Base-by-base conservation (phyloP, 2,797 vertebrate species). In the Rhinatrema bivittatum region DNA sequence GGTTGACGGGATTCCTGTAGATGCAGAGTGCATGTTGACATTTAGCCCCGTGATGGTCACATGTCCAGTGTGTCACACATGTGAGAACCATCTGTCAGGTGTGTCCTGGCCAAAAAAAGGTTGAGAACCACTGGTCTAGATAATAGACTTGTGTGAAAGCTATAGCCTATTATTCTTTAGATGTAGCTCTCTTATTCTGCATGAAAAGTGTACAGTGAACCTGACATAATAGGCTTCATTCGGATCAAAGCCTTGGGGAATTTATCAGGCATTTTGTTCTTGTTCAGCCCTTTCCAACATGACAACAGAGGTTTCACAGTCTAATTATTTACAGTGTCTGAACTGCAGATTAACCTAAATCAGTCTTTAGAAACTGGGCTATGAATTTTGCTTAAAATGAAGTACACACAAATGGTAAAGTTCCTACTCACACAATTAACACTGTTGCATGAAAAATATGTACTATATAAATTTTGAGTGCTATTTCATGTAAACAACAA, bases 111-210 rank as follows among this genome's bases (percentile, higher is more conserved):
- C n/a, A n/a, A n/a, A n/a, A n/a, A n/a, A n/a, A n/a, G n/a, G n/a
- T n/a, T n/a, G n/a, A n/a, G n/a, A n/a, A n/a, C n/a, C n/a, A n/a
- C n/a, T n/a, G n/a, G 6, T 16, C 28, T 46, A 37, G 42, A 35
- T 32, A 32, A n/a, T n/a, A n/a, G n/a, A n/a, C n/a, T n/a, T n/a
- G 9, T 5, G 2, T 16, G 26, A 2, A 20, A 36, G 52, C 28
- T 27, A 5, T 41, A 52, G 45, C 39, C 54, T n/a, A 1, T 21
- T 54, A 26, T 20, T 44, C 38, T 40, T 49, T 54, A 46, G 46
- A 54, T 10, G 3, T 17, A 28, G 20, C 43, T 2, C 23, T 44
- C 4, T 8, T 29, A 27, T 42, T 38, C 39, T 33, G 27, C 51
- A 28, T 37, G 20, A 42, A 21, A 42, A 18, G 13, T 31, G 16